phyloP scores from a whole-genome alignment of 2,113 vertebrate genomes.

The Zapornia atra region DNA sequence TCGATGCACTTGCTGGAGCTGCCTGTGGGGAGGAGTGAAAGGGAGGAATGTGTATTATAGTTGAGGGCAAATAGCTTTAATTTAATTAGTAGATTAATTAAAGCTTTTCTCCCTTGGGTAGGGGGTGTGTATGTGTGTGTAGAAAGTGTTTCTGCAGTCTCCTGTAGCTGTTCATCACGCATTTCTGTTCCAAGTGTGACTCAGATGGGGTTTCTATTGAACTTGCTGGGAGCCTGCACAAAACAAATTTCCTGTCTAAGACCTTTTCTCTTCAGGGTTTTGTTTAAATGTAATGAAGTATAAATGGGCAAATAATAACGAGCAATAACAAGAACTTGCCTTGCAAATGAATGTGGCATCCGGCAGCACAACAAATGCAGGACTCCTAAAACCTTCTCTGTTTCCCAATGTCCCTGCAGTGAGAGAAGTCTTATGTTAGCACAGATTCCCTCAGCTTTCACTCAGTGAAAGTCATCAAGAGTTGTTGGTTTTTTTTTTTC shows the following conservation, averaged over 20 bases:
- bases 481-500: background rate
- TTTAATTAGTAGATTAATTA: conserved; percentile 73
- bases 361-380: background rate
- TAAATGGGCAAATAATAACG: conserved; percentile 11
- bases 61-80: conserved; percentile 58
- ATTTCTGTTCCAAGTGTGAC: conserved; percentile 36
- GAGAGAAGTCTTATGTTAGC: background rate
- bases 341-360: background rate
- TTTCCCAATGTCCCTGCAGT: accelerated
- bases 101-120: conserved; percentile 57
- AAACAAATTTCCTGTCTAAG: conserved; percentile 38
- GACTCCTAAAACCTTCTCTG: background rate
- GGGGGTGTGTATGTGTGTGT: background rate
- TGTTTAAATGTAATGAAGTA: conserved; percentile 43
- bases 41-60: background rate
- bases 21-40: conserved; percentile 5
- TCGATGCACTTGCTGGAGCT: background rate
- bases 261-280: conserved; percentile 42
- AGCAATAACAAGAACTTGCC: background rate
- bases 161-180: background rate
- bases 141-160: conserved; percentile 3
- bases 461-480: background rate
- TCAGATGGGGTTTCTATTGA: conserved; percentile 26
- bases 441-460: background rate
- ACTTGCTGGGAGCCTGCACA: conserved; percentile 9